Percentiles rank a stretch among this genome's conserved stretches.
These are phyloP conservation scores for Lithobius niger DNA, from an alignment of 1,140 invertebrate genomes.

Conservation along the genomic window DNA sequence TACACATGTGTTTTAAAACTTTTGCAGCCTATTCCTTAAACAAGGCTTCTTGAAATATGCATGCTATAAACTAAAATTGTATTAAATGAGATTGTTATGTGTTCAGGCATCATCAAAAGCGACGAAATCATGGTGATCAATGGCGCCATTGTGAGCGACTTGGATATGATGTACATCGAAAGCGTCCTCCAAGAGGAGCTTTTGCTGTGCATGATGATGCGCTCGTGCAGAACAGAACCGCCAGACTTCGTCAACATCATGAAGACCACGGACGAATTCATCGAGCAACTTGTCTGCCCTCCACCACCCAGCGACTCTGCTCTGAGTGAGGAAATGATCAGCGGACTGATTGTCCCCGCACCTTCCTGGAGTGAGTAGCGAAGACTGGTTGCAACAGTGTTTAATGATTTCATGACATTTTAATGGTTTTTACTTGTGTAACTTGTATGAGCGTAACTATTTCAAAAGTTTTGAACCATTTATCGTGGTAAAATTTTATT, in stretches of 20 bases:
- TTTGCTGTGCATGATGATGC: conserved; percentile 93
- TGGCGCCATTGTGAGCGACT: conserved; percentile 87
- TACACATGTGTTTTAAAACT: no score
- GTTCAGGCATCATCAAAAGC: conserved; percentile 89
- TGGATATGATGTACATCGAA: conserved; percentile 99
- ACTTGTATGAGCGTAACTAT: no score
- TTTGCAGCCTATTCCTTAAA: no score
- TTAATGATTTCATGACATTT: no score
- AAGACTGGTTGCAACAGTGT: no score
- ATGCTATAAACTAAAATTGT: no score
- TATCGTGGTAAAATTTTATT: no score
- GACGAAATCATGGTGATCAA: conserved; percentile 99
- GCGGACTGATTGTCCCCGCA: conserved; percentile 85
- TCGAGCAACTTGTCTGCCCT: conserved; percentile 87
- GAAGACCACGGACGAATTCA: conserved; percentile 75
- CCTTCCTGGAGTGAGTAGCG: conserved; percentile 56
- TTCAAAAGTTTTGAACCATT: no score
- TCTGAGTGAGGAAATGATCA: conserved; percentile 91
- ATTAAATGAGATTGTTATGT: no score
- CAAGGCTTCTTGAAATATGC: no score
- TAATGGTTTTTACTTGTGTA: no score
- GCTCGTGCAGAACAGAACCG: conserved; percentile 85
- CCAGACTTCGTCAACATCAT: conserved; percentile 71
- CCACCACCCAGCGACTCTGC: conserved; percentile 77
- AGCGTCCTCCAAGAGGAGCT: conserved; percentile 83